Conservation (phyloP, 64 coral and sea anemone genomes). For the Stylophora pistillata region DNA sequence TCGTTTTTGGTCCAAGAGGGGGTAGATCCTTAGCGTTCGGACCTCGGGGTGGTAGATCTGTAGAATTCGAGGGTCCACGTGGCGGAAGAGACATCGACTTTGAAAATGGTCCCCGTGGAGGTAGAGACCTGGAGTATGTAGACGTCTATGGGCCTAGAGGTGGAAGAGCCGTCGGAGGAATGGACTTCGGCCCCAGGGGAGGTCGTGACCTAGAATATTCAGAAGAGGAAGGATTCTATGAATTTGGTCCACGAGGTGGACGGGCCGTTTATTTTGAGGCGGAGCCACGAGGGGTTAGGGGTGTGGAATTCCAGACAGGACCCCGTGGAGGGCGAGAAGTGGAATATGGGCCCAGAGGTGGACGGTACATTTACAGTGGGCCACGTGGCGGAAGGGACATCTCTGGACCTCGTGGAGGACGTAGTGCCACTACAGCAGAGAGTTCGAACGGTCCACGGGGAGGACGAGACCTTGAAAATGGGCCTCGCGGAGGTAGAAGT, state of each 20-base stretch:
- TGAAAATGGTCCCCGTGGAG: conserved; percentile 38
- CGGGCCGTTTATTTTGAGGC: neutral
- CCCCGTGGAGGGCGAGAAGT: conserved; percentile 16
- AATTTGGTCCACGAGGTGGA: conserved; percentile 23
- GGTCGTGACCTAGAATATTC: conserved; percentile 6
- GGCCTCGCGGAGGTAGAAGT: conserved; percentile 30
- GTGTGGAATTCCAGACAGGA: conserved; percentile 1
- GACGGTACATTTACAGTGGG: conserved; percentile 28
- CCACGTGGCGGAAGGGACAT: conserved; percentile 58
- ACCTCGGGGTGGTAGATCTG: neutral
- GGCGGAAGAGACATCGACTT: conserved; percentile 46
- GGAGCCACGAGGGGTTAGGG: conserved; percentile 64
- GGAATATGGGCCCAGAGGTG: conserved; percentile 36
- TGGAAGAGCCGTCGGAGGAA: conserved; percentile 8
- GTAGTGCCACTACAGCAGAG: neutral
- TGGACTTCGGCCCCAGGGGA: conserved; percentile 26
- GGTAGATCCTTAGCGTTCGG: conserved; percentile 32
- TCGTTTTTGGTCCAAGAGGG: conserved; percentile 40
- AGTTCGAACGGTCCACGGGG: conserved; percentile 25
- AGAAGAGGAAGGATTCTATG: conserved; percentile 3
- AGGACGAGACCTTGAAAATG: conserved; percentile 14
- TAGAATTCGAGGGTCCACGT: conserved; percentile 44
- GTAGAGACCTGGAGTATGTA: conserved; percentile 10
- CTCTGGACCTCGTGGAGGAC: conserved; percentile 64
- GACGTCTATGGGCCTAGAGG: conserved; percentile 48